Evolutionary conservation across 2,797 vertebrate species (phyloP).

Genomic region (Enoplosus armatus): DNA sequence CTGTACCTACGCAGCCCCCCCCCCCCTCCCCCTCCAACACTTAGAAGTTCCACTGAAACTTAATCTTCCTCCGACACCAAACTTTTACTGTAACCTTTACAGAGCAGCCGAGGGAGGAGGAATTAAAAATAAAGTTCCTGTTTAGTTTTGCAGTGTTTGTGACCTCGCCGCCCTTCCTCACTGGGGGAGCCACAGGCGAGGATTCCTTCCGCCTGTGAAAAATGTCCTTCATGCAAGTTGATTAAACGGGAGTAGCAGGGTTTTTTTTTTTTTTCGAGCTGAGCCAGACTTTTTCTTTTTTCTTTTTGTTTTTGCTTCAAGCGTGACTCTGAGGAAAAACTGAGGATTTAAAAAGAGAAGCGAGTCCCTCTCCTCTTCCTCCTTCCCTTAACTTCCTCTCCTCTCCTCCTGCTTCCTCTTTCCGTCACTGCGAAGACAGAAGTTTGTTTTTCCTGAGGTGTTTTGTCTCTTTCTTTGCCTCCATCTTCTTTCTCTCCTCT

Average conservation of each 20-base stretch:
- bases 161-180: conserved; percentile 41
- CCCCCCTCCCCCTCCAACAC: too few relatives aligned
- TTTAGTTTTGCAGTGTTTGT: conserved; percentile 25
- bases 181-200: background rate
- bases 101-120: conserved; percentile 1
- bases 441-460: conserved; percentile 13
- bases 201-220: conserved; percentile 18
- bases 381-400: conserved; percentile 17
- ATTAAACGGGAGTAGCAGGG: conserved; percentile 20
- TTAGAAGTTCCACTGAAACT: conserved; percentile 43
- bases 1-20: conserved; percentile 32
- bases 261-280: background rate
- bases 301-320: conserved; percentile 13
- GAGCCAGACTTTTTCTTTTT: background rate
- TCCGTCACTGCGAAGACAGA: conserved; percentile 11
- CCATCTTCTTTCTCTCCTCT: background rate
- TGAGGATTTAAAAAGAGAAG: conserved; percentile 20
- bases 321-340: conserved; percentile 30
- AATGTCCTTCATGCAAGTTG: conserved; percentile 7
- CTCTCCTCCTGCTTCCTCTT: conserved; percentile 36
- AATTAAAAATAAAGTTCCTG: conserved; percentile 22
- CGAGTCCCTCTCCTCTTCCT: conserved; percentile 26
- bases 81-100: conserved; percentile 53
- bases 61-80: conserved; percentile 44
- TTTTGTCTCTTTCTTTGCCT: background rate